phyloP scores from a whole-genome alignment of 2,113 vertebrate species.

The Callopanchax toddi region DNA sequence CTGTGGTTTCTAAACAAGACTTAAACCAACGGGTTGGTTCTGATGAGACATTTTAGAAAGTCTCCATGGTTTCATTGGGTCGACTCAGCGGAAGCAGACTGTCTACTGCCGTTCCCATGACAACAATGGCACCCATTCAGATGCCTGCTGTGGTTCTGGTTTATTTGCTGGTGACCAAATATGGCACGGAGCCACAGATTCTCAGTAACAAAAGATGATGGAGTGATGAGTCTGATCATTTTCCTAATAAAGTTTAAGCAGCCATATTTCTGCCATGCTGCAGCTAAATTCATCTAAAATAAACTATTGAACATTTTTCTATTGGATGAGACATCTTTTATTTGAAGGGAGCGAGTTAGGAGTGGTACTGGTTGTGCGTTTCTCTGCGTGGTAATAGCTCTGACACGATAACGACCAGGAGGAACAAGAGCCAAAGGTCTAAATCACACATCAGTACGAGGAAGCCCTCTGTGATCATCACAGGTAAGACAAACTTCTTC shows the following conservation, averaged over 20 bases:
- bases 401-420: conserved; percentile 33
- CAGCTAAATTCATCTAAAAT: no score
- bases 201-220: not conserved
- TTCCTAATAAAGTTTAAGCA: no score
- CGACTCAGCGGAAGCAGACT: conserved; percentile 18
- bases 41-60: conserved; percentile 30
- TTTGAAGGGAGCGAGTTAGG: not conserved
- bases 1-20: conserved; percentile 34
- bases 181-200: conserved; percentile 22
- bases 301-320: not conserved
- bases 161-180: conserved; percentile 23
- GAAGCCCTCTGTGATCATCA: conserved; percentile 18
- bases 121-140: conserved; percentile 30
- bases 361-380: conserved; percentile 9
- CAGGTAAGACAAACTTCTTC: conserved; percentile 57
- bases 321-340: not conserved
- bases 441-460: conserved; percentile 34
- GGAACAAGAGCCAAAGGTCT: conserved; percentile 76
- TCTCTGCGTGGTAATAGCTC: conserved; percentile 67
- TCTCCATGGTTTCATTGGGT: not conserved
- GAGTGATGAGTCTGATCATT: no score
- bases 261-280: no score
- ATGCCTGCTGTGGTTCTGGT: conserved; percentile 12
- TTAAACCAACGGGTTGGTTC: conserved; percentile 30
- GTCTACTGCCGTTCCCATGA: conserved; percentile 22